Evolutionary conservation across 2,888 invertebrate species (phyloP), one percentile per base, ranked within the genome.

Genomic region (Plagodis dolabraria): DNA sequence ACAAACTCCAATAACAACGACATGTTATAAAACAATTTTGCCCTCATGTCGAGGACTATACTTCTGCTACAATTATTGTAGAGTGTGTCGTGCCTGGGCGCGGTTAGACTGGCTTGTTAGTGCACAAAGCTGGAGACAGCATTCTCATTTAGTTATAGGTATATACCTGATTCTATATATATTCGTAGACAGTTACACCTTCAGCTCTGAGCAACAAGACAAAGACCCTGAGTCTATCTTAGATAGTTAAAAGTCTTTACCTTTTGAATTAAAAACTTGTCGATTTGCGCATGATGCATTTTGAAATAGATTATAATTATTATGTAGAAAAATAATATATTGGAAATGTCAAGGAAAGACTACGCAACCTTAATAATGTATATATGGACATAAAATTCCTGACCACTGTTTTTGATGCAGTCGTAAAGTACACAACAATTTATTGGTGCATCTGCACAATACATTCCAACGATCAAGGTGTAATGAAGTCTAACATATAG

Each of bases 41-140:
- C 50, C 35, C 34, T 11, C 40, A 57, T 42, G 47, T 55, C 44
- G 50, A 46, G 55, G 22, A 47, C 46, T 47, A 42, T n/a, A 2
- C 36, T 70, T 64, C 63, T 64, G 67, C 65, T 44, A 57, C 43
- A n/a, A 49, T 53, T 10, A 72, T 72, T 74, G 72, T 73, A 72
- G 75, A 71, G 73, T 72, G 68, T 85, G 83, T 87, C 88, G 86
- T 87, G 86, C 83, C 76, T 73, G 77, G 82, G 82, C 76, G 83
- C 85, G 86, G 86, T 87, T 85, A 84, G 80, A 79, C 82, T 65
- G 79, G 84, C 89, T 89, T 87, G 87, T 89, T 89, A 89, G 86
- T 75, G 80, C 83, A 89, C 86, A 89, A 89, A 87, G 86, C 84
- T 72, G 76, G 75, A 75, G 76, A 75, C 75, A 72, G 68, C 58